A percentile compares a stretch with the other conserved stretches of the same genome.
phyloP scores from a whole-genome alignment of 2,888 invertebrate species.

The Megamerina dolium region DNA sequence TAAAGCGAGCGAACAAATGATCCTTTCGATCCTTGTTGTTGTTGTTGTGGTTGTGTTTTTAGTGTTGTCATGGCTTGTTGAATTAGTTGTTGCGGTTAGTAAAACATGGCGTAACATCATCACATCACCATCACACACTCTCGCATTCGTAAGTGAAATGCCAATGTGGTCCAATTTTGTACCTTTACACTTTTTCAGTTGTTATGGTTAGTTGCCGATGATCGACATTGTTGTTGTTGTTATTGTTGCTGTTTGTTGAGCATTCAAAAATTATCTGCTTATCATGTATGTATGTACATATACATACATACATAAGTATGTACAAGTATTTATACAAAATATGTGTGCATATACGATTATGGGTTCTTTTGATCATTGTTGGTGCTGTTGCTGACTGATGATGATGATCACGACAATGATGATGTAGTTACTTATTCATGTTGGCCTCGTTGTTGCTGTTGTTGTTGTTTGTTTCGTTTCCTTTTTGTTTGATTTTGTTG shows the following conservation, averaged over 20 bases:
- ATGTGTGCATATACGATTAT: too few relatives aligned
- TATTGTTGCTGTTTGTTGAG: conserved; percentile 16
- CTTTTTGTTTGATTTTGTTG: conserved; percentile 8
- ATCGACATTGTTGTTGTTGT: conserved; percentile 15
- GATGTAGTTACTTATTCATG: conserved; percentile 43
- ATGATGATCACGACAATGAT: conserved; percentile 18
- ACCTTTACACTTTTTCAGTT: conserved; percentile 1
- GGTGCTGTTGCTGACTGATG: conserved; percentile 12
- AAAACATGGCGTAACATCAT: conserved; percentile 40
- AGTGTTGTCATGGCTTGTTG: conserved; percentile 15
- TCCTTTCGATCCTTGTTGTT: background rate
- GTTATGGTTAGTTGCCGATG: conserved; percentile 2
- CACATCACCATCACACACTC: conserved; percentile 18
- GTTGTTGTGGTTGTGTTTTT: conserved; percentile 6
- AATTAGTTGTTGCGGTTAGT: conserved; percentile 39
- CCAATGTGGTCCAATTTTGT: conserved; percentile 1
- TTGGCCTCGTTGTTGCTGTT: conserved; percentile 22
- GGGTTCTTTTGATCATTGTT: conserved; percentile 22
- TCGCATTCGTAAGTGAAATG: conserved; percentile 6
- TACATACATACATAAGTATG: too few relatives aligned
- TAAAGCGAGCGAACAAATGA: background rate
- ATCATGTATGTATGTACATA: too few relatives aligned
- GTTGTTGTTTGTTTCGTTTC: conserved; percentile 16
- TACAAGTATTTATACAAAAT: too few relatives aligned
- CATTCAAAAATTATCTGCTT: conserved; percentile 26